Base-by-base conservation (phyloP, 2,113 vertebrate species). In the Cyprinus carpio region DNA sequence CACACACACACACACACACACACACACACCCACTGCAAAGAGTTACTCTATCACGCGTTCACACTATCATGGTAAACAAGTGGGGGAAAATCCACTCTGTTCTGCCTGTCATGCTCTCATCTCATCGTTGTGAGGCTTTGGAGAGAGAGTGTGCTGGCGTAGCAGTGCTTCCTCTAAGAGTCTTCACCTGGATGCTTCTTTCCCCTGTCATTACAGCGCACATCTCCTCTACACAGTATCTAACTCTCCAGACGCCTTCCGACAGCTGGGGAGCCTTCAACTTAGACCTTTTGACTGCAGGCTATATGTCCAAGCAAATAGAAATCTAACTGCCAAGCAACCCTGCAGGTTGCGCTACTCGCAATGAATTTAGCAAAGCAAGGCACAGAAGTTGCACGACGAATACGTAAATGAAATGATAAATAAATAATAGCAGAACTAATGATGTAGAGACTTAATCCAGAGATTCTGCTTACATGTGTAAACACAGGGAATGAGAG, bases 91-190 rank as follows among this genome's bases (percentile, higher is more conserved):
- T 84, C 83, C 64, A 58, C 75, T 85, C 51, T 27, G 79, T 81
- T 74, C 49, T 77, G 62, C 76, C 78, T 82, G 75, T 83, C 81
- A 81, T 80, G 37, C 34, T 85, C 79, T 82, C 67, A 9, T 78
- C 85, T 84, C 71, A 16, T 67, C 49, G 31, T 67, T 56, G 31
- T 69, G 81, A 20, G 34, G 75, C 60, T 83, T 75, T 62, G n/a
- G 10, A 43, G 84, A 77, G 80, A 77, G 37, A 49, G 46, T 64
- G 83, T 67, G 81, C 79, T 40, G 51, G 46, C 65, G 76, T 82
- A 60, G 72, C 72, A 67, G 72, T 56, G 81, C 72, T 72, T 84
- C 81, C 49, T 84, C 58, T 69, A 84, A 77, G 75, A 83, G 64
- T 78, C 84, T 54, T 71, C 64, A 69, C 31, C 84, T 69, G 29